A percentile compares a stretch with the other conserved stretches of the same genome.
These are phyloP conservation scores for Hylaeus volcanicus DNA, from an alignment of 1,140 invertebrate species.

Conservation along the genomic window DNA sequence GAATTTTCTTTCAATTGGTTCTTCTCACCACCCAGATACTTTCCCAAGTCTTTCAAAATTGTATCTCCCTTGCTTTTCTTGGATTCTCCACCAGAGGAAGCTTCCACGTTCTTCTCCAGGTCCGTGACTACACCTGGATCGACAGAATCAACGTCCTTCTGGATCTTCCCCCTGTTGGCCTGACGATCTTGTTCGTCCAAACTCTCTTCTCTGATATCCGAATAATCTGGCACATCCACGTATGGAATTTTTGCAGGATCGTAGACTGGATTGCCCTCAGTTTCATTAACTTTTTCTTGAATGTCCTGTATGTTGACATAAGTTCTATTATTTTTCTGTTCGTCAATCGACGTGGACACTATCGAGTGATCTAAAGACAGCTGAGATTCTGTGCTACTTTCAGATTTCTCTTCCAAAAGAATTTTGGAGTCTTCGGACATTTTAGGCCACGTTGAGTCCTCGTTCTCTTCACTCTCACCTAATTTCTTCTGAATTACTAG, in stretches of 20 bases:
- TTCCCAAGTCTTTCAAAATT: background rate
- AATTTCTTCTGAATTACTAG: background rate
- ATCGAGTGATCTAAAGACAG: background rate
- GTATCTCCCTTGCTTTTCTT: too few species aligned
- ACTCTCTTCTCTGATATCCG: constrained; percentile 66
- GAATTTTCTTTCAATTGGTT: too few species aligned
- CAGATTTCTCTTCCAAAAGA: background rate
- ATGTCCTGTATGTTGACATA: constrained; percentile 30
- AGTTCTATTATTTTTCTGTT: background rate
- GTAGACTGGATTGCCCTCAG: constrained; percentile 38
- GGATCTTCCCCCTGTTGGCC: background rate
- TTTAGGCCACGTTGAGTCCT: too few species aligned
- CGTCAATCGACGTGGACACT: background rate
- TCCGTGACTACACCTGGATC: background rate
- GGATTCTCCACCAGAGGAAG: background rate
- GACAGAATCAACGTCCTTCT: background rate
- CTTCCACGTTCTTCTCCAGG: rapidly evolving
- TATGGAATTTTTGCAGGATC: constrained; percentile 68
- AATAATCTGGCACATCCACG: constrained; percentile 69
- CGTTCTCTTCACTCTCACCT: too few species aligned
- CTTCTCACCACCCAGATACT: too few species aligned
- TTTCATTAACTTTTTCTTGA: background rate
- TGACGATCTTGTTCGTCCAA: constrained; percentile 59
- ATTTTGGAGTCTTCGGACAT: too few species aligned
- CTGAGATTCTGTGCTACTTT: background rate